Base-by-base conservation (phyloP, 2,797 vertebrate genomes). In the Antrozous pallidus region DNA sequence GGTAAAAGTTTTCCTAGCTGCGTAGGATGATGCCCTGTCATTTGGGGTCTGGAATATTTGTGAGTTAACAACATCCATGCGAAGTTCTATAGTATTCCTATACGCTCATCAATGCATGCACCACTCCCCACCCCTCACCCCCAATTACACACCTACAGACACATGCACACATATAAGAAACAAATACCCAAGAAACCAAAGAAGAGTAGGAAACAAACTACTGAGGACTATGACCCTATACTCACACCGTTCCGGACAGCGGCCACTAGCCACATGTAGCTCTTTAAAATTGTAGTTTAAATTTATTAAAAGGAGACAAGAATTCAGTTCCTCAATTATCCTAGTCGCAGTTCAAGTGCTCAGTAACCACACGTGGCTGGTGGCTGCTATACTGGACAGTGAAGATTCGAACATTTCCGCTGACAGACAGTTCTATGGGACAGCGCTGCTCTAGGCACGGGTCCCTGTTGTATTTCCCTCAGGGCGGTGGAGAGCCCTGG, bases 101-200 rank as follows among this genome's bases (percentile, higher is more conserved):
- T 3, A 33, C 0, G 8, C 33, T n/a, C 38, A 18, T n/a, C 33
- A 63, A 33, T 9, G 20, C 8, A 11, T 9, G 28, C 0, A 6
- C n/a, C 61, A 75, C 36, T 18, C 2, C 13, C 24, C 6, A 0
- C 0, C 4, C 16, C 38, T 26, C 13, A n/a, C 24, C n/a, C n/a
- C n/a, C n/a, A n/a, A n/a, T n/a, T 0, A 7, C n/a, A 5, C 13
- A 18, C 28, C 36, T 5, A 31, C 16, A 54, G 24, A 42, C 71
- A 54, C 9, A 22, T 26, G 36, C 45, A 51, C 56, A 63, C 22
- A 74, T 12, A 28, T 20, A 42, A 14, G 38, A 69, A 45, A 45
- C 42, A 77, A 73, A 83, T 5, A 47, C 75, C 69, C 2, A 12
- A 92, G 70, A 85, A 45, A 51, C 33, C 28, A 49, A 31, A 38